These are phyloP conservation scores for Helarctos malayanus DNA, from an alignment of 2,797 vertebrate genomes.

Conservation along the genomic window DNA sequence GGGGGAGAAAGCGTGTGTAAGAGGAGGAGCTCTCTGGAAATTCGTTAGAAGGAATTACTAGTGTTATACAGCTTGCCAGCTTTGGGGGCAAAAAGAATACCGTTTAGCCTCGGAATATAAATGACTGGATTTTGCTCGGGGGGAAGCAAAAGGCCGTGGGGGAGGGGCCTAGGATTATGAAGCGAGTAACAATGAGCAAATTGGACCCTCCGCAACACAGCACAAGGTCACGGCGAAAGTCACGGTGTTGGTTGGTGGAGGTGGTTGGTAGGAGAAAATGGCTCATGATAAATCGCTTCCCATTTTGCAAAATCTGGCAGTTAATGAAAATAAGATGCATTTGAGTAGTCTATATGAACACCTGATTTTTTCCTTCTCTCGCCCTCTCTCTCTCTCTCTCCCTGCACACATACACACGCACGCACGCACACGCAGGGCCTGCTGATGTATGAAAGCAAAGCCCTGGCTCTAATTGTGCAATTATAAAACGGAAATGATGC, in stretches of 20 bases:
- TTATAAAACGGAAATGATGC: conserved; percentile 98
- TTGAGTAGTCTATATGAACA: conserved; percentile 91
- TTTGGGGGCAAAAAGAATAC: conserved; percentile 92
- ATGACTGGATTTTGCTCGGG: conserved; percentile 94
- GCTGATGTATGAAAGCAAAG: conserved; percentile 98
- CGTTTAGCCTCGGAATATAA: conserved; percentile 95
- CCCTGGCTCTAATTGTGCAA: conserved; percentile 98
- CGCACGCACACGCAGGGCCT: conserved; percentile 91
- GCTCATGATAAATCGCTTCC: conserved; percentile 98
- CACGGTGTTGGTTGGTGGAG: conserved; percentile 91
- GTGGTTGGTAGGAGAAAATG: conserved; percentile 95
- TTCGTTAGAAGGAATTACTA: conserved; percentile 95
- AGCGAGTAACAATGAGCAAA: conserved; percentile 96
- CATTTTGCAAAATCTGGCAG: conserved; percentile 97
- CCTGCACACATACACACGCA: conserved; percentile 24
- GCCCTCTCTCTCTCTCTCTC: not conserved
- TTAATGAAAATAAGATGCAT: conserved; percentile 96
- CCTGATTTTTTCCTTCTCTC: conserved; percentile 85
- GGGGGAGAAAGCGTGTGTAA: conserved; percentile 80
- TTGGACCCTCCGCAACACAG: conserved; percentile 93
- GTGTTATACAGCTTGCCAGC: conserved; percentile 93
- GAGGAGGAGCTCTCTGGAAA: conserved; percentile 90
- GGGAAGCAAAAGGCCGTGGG: conserved; percentile 87
- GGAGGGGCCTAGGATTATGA: conserved; percentile 95
- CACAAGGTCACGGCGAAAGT: conserved; percentile 97